Conservation (phyloP, 2,113 vertebrate genomes). For the Charadrius vociferus region DNA sequence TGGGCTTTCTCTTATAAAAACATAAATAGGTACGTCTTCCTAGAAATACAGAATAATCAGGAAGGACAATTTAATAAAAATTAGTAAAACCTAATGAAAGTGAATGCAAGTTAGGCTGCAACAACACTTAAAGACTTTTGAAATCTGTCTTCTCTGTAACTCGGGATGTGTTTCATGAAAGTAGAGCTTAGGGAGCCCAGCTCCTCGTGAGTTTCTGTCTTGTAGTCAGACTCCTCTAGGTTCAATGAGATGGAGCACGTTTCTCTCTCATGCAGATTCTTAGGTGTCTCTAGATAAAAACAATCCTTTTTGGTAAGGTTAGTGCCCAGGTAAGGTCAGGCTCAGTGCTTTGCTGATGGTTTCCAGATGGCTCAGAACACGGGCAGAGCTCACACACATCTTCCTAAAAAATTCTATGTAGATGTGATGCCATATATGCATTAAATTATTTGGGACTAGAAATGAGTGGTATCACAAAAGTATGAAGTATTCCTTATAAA, state of each 20-base stretch:
- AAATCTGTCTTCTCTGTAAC: not conserved
- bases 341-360: not conserved
- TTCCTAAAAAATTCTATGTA: not conserved
- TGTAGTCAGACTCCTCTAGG: not conserved
- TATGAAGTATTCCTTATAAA: not conserved
- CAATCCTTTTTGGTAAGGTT: not conserved
- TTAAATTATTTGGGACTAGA: not conserved
- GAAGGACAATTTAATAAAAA: not conserved
- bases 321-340: not conserved
- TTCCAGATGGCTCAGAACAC: slow-evolving; percentile 11
- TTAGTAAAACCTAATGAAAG: not conserved
- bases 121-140: not conserved
- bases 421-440: not conserved
- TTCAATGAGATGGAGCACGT: not conserved
- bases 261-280: not conserved
- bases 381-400: not conserved
- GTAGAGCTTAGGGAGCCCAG: not conserved
- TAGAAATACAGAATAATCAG: not conserved
- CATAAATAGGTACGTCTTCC: not conserved
- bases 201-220: not conserved
- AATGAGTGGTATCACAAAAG: not conserved
- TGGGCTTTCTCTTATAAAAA: not conserved
- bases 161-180: not conserved
- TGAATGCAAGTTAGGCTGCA: not conserved
- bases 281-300: slow-evolving; percentile 17